Conservation (phyloP, 2,797 vertebrate species). For the Megalops cyprinoides region DNA sequence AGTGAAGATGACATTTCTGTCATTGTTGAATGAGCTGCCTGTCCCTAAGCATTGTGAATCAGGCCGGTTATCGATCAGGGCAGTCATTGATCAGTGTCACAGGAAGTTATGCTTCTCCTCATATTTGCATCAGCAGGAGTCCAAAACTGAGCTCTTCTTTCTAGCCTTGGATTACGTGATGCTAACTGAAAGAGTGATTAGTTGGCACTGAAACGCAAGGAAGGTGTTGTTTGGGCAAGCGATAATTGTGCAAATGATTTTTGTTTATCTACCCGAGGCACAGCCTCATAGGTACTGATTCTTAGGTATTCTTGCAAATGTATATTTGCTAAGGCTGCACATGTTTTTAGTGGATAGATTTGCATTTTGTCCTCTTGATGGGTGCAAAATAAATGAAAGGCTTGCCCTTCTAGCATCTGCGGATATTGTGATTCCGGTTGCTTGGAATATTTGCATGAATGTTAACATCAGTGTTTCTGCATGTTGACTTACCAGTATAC, state of each 20-base stretch:
- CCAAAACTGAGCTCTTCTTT: too few species aligned
- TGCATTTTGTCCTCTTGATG: not conserved
- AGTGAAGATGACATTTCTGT: not conserved
- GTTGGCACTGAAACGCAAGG: constrained; percentile 39
- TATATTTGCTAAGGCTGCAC: not conserved
- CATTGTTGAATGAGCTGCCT: not conserved
- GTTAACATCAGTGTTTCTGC: not conserved
- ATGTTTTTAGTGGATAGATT: not conserved
- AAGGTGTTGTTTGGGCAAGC: constrained; percentile 16
- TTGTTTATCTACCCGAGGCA: not conserved
- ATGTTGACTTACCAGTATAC: not conserved
- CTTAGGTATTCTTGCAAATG: not conserved
- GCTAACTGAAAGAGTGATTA: constrained; percentile 29
- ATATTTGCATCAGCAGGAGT: not conserved
- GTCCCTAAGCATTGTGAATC: not conserved
- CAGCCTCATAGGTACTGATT: not conserved
- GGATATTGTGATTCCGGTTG: not conserved
- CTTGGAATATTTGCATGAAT: not conserved
- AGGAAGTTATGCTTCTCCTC: not conserved
- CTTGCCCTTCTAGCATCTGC: not conserved
- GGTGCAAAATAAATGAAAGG: not conserved
- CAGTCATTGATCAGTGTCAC: not conserved
- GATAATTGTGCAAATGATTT: constrained; percentile 16
- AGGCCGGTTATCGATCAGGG: not conserved
- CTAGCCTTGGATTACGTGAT: not conserved